Evolutionary conservation across 2,888 invertebrate genomes (phyloP), one percentile per base, ranked within the genome.

Genomic region (Agriopis marginaria): DNA sequence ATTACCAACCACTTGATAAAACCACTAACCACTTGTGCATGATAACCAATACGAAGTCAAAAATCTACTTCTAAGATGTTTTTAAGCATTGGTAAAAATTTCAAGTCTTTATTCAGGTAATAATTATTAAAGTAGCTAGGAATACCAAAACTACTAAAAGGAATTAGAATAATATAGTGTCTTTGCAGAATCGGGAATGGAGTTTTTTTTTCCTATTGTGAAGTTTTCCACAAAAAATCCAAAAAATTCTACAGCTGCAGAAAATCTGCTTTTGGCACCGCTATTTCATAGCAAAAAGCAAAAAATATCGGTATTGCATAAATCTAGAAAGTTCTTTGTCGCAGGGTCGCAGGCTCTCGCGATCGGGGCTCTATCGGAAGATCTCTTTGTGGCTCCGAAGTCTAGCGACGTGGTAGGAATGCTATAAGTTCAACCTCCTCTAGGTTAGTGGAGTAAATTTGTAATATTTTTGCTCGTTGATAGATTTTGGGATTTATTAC

Each of bases 321-420:
- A 66, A 61, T 66, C 61, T 54, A 39, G 12, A 39, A 9, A 47
- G 49, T 40, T 40, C 61, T 60, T 66, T 61, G 66, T 60, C 60
- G 49, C 49, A 6, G 60, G 17, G 66, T 60, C 60, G 49, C 49
- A 6, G 60, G 17, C 32, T 8, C 23, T 47, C 17, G n/a, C 7
- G 45, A 59, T 45, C 45, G 5, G 14, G 14, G 47, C 49, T 39
- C 14, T 60, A 39, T 47, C 39, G 60, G 10, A 32, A 47, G 14
- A 66, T 66, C 66, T 66, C 61, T 61, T 61, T 66, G 55, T 23
- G 50, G 12, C n/a, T 14, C 49, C 14, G 49, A 9, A n/a, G 39
- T 40, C 14, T 49, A 47, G 59, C 11, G 49, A 60, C 39, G 47
- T 47, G 32, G 47, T 23, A 42, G 58, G 49, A 60, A 49, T 49